phyloP scores from a whole-genome alignment of 2,797 vertebrate species.

The Fistularia commersonii region DNA sequence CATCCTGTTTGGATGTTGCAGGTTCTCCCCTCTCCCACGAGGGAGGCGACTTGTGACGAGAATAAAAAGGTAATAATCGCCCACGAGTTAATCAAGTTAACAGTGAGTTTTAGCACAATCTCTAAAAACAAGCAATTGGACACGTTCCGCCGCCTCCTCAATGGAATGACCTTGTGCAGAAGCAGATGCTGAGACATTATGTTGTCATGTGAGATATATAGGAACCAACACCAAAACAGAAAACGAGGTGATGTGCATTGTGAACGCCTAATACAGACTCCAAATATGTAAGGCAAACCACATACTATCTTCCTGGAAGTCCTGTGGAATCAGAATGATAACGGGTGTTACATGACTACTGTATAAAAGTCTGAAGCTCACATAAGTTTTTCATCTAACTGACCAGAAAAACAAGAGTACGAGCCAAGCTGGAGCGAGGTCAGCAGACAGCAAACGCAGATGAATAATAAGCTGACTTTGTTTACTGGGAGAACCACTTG shows the following conservation, averaged over 20 bases:
- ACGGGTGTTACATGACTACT: background rate
- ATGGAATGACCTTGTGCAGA: constrained; percentile 19
- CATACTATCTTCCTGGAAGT: background rate
- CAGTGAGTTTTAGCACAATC: constrained; percentile 38
- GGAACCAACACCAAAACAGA: too few relatives aligned
- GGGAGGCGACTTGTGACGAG: constrained; percentile 5
- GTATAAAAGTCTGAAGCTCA: constrained; percentile 6
- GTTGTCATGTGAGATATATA: background rate
- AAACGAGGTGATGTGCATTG: background rate
- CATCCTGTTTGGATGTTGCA: constrained; percentile 39
- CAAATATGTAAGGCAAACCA: background rate
- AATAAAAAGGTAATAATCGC: constrained; percentile 10
- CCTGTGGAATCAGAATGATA: background rate
- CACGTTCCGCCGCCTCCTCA: constrained; percentile 28
- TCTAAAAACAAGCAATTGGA: constrained; percentile 46
- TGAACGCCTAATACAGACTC: too few relatives aligned
- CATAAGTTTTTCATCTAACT: constrained; percentile 4
- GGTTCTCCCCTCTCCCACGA: constrained; percentile 14
- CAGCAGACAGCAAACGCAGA: constrained; percentile 1
- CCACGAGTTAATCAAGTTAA: constrained; percentile 19
- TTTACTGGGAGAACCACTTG: background rate
- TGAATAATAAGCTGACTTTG: background rate
- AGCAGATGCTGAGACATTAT: constrained; percentile 29
- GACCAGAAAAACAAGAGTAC: constrained; percentile 3
- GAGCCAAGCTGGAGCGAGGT: background rate